Conservation (phyloP, 1,140 invertebrate genomes). For the Heliconius congener region DNA sequence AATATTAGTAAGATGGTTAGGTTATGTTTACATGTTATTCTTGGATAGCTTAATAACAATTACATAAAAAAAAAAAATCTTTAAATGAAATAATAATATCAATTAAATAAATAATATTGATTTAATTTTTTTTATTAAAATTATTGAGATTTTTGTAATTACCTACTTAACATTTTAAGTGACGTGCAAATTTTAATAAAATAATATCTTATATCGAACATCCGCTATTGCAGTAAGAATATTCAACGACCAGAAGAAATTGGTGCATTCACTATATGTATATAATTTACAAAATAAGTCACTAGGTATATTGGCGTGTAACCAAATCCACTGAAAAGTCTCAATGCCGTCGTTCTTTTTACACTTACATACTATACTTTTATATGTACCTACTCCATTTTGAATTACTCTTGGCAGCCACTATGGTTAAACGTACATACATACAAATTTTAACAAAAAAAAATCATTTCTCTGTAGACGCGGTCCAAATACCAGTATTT, state of each 20-base stretch:
- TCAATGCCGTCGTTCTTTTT: slow-evolving; percentile 42
- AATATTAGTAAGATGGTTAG: too few species aligned
- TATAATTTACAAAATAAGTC: slow-evolving; percentile 21
- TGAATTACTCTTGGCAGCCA: slow-evolving; percentile 40
- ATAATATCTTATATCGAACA: too few species aligned
- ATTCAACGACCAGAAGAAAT: not conserved
- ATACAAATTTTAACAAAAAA: not conserved
- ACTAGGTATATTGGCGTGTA: slow-evolving; percentile 35
- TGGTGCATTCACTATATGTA: not conserved
- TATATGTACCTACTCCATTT: not conserved
- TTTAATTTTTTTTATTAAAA: too few species aligned
- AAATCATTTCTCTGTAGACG: slow-evolving; percentile 18
- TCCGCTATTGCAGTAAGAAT: not conserved
- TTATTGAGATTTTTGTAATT: too few species aligned
- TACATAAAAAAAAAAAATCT: too few species aligned
- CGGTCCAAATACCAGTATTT: slow-evolving; percentile 26
- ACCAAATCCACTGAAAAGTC: slow-evolving; percentile 37
- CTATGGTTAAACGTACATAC: slow-evolving; percentile 35
- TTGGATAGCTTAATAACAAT: too few species aligned
- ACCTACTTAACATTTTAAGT: too few species aligned
- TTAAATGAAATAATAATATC: too few species aligned
- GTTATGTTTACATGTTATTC: too few species aligned
- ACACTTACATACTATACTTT: slow-evolving; percentile 31
- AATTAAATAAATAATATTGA: too few species aligned
- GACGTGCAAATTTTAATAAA: too few species aligned